These are phyloP conservation scores for Urocitellus parryii DNA, from an alignment of 2,113 vertebrate genomes.

Conservation along the genomic window DNA sequence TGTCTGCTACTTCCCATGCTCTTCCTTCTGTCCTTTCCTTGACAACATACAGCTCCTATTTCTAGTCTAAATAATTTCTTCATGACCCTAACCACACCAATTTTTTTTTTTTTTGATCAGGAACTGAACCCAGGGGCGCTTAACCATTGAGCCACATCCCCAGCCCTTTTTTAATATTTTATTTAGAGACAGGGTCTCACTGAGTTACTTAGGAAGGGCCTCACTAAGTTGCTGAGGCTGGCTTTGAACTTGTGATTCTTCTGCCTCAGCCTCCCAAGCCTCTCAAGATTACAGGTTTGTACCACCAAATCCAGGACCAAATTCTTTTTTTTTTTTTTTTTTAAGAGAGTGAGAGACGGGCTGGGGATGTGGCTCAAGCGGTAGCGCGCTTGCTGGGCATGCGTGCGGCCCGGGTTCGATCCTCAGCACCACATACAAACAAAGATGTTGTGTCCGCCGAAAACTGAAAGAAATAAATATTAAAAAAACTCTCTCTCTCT, in stretches of 20 bases:
- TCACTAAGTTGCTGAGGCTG: not conserved
- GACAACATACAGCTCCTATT: not conserved
- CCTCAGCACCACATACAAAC: too few species aligned
- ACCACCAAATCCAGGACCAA: not conserved
- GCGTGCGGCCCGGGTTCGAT: too few species aligned
- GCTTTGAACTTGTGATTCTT: not conserved
- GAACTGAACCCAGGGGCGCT: not conserved
- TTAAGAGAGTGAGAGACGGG: too few species aligned
- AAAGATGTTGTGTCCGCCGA: too few species aligned
- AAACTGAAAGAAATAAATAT: too few species aligned
- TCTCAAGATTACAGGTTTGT: not conserved
- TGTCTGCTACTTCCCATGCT: not conserved
- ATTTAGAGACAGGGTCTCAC: not conserved
- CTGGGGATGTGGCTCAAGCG: too few species aligned
- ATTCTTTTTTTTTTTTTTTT: too few species aligned
- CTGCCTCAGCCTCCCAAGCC: not conserved
- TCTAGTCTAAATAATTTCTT: conserved; percentile 18
- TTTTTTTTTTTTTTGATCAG: not conserved
- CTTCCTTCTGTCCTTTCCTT: not conserved
- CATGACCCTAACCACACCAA: not conserved
- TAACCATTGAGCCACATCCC: not conserved
- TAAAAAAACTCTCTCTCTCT: too few species aligned
- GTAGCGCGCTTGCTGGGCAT: too few species aligned
- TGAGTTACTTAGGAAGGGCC: too few species aligned
- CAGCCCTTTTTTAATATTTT: not conserved